phyloP scores from a whole-genome alignment of 2,113 vertebrate species.

The Phoxinus phoxinus region DNA sequence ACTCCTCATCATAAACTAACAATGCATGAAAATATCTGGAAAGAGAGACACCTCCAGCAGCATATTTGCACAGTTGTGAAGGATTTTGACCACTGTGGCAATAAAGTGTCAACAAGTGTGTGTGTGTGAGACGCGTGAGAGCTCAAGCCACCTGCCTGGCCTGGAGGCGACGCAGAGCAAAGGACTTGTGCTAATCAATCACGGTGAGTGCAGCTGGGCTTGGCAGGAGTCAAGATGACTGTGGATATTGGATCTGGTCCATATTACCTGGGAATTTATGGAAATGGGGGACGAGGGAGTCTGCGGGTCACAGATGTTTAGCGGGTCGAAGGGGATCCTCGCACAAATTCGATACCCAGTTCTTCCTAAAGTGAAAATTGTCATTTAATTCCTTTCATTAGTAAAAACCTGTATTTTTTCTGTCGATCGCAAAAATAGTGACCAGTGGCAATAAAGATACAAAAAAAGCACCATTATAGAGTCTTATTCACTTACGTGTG shows the following conservation, averaged over 20 bases:
- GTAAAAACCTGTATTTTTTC: too few relatives aligned
- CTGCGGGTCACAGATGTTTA: slow-evolving; percentile 56
- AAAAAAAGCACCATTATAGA: too few relatives aligned
- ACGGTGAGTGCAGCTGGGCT: slow-evolving; percentile 52
- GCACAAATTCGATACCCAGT: too few relatives aligned
- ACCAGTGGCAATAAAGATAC: too few relatives aligned
- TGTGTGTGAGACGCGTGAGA: slow-evolving; percentile 8
- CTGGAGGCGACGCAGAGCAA: slow-evolving; percentile 29
- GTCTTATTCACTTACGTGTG: too few relatives aligned
- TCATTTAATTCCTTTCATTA: too few relatives aligned
- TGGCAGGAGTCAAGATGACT: slow-evolving; percentile 52
- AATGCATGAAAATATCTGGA: slow-evolving; percentile 32
- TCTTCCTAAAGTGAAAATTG: background rate
- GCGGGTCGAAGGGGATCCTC: background rate
- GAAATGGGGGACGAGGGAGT: slow-evolving; percentile 19
- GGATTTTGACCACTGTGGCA: slow-evolving; percentile 25
- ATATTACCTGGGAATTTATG: slow-evolving; percentile 46
- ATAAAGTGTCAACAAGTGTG: slow-evolving; percentile 28
- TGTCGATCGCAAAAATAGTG: too few relatives aligned
- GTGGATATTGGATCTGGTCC: slow-evolving; percentile 57
- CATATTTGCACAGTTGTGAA: background rate
- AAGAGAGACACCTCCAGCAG: background rate
- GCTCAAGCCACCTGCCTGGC: slow-evolving; percentile 39
- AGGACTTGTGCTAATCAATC: slow-evolving; percentile 52
- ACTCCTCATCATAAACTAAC: slow-evolving; percentile 21